Percentiles rank a stretch among this genome's conserved stretches.
Evolutionary conservation across 2,113 vertebrate genomes (phyloP).

Genomic region (Hepsetus odoe): DNA sequence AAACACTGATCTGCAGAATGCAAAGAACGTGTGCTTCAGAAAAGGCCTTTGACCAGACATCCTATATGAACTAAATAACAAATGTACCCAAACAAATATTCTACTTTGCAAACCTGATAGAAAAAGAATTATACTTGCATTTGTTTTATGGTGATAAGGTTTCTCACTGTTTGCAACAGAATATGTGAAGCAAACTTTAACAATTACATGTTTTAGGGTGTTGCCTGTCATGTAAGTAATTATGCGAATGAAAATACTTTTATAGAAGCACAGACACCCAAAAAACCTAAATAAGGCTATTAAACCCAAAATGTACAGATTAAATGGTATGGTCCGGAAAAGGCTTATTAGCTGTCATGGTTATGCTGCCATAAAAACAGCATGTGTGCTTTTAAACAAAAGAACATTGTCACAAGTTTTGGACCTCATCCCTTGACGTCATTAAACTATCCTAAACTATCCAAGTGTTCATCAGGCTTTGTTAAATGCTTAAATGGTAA

Average conservation of each 20-base stretch:
- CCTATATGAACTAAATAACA: neutral
- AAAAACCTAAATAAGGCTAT: neutral
- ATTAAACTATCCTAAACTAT: neutral
- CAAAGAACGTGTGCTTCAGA: too few species aligned
- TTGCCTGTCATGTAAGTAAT: too few species aligned
- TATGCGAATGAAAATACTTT: neutral
- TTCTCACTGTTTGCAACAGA: neutral
- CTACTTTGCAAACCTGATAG: neutral
- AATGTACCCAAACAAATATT: neutral
- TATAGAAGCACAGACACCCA: neutral
- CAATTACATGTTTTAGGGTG: neutral
- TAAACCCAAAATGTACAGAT: neutral
- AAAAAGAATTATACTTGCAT: neutral
- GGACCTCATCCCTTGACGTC: too few species aligned
- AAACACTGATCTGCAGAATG: too few species aligned
- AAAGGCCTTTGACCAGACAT: neutral
- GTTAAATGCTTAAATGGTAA: neutral
- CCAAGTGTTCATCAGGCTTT: slow-evolving; percentile 1
- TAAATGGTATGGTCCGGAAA: neutral
- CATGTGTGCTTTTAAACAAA: neutral
- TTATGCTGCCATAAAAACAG: neutral
- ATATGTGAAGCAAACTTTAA: neutral
- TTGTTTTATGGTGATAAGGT: neutral
- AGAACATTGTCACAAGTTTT: neutral
- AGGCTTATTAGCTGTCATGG: neutral